A percentile compares a stretch with the other conserved stretches of the same genome.
Evolutionary conservation across 2,888 invertebrate genomes (phyloP).

Genomic region (Conistra vaccinii): DNA sequence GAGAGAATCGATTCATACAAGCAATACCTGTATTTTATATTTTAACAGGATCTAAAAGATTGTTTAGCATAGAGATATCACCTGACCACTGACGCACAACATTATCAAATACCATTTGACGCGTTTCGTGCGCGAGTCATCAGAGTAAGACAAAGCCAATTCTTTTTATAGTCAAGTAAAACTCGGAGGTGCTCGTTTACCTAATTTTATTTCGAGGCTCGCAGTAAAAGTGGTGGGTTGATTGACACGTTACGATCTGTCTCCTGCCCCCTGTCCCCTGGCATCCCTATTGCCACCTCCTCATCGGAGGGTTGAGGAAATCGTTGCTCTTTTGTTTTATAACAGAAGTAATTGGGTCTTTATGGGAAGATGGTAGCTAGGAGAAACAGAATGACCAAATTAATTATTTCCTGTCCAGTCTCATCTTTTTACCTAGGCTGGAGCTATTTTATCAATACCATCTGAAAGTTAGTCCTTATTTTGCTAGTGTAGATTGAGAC

Average conservation of each 20-base stretch:
- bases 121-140: constrained; percentile 3
- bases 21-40: neutral
- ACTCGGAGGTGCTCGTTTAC: constrained; percentile 72
- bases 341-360: constrained; percentile 7
- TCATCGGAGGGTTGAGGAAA: constrained; percentile 12
- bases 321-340: constrained; percentile 38
- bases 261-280: constrained; percentile 32
- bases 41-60: neutral
- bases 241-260: constrained; percentile 68
- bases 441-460: neutral
- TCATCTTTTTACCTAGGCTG: neutral
- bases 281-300: constrained; percentile 28
- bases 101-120: constrained; percentile 18
- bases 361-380: constrained; percentile 3
- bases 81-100: neutral
- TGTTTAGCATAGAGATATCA: neutral
- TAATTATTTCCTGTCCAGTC: neutral
- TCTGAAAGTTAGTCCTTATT: neutral
- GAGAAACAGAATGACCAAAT: neutral
- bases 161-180: constrained; percentile 68
- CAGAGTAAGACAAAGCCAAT: constrained; percentile 40
- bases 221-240: constrained; percentile 68
- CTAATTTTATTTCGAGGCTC: constrained; percentile 76
- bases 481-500: neutral
- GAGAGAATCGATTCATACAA: neutral